Percentiles rank a stretch among this genome's conserved stretches.
These are phyloP conservation scores for Halocynthia aurantium DNA, from an alignment of 23 tunicate genomes.

Conservation along the genomic window DNA sequence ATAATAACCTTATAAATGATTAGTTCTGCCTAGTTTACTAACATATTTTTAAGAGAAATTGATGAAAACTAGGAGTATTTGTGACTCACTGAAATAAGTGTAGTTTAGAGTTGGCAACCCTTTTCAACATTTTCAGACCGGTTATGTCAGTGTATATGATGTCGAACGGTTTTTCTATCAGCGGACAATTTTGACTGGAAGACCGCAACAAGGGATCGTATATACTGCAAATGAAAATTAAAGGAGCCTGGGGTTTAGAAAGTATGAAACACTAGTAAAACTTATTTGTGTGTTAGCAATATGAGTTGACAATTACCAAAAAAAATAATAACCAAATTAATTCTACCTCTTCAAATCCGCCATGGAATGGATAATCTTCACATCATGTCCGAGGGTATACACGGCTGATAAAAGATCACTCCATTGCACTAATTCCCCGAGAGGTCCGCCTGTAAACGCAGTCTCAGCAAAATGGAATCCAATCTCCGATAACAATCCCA, in stretches of 20 bases:
- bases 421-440: conserved; percentile 95
- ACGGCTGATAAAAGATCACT: conserved; percentile 66
- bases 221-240: conserved; percentile 1
- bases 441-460: conserved; percentile 89
- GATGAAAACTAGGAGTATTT: background rate
- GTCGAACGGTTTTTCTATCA: conserved; percentile 41
- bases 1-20: background rate
- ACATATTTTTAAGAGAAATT: background rate
- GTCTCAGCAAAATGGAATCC: conserved; percentile 74
- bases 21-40: background rate
- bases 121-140: conserved; percentile 60
- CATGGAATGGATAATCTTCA: conserved; percentile 36
- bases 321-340: background rate
- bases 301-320: background rate
- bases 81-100: conserved; percentile 64
- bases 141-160: conserved; percentile 69
- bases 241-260: background rate
- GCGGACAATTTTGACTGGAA: conserved; percentile 50
- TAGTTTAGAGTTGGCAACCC: conserved; percentile 36
- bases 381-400: conserved; percentile 72
- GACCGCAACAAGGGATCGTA: conserved; percentile 8
- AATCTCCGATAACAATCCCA: conserved; percentile 48
- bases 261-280: background rate
- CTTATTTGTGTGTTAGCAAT: background rate
- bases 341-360: conserved; percentile 35